Evolutionary conservation across 2,888 invertebrate genomes (phyloP).

Genomic region (Acanthococcus lagerstroemiae): DNA sequence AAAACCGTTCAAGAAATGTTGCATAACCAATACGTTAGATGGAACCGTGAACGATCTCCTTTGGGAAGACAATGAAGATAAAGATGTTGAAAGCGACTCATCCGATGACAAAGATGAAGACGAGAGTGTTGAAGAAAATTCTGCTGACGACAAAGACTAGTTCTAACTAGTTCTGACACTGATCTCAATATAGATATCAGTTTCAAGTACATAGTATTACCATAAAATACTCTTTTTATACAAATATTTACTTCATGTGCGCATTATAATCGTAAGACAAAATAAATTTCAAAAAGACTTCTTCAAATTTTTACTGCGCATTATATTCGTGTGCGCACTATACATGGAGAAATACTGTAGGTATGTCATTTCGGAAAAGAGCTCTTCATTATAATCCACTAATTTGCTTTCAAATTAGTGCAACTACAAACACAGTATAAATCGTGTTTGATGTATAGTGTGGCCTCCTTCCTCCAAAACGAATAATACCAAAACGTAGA

Average conservation of each 20-base stretch:
- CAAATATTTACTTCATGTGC: not conserved
- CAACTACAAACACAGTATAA: no score
- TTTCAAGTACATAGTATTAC: not conserved
- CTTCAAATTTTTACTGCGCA: not conserved
- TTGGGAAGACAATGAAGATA: not conserved
- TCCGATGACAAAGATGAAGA: not conserved
- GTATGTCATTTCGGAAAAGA: no score
- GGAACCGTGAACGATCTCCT: not conserved
- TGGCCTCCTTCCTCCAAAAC: no score
- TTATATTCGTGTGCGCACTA: not conserved
- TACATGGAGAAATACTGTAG: not conserved
- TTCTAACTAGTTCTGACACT: not conserved
- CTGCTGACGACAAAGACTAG: not conserved
- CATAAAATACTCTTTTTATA: not conserved
- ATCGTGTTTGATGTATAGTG: no score
- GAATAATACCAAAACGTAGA: no score
- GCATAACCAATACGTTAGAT: no score
- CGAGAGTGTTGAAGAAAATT: no score
- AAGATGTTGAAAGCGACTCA: not conserved
- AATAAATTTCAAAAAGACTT: not conserved
- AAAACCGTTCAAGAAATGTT: no score
- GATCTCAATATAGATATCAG: not conserved
- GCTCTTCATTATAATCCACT: no score
- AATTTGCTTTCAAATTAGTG: no score
- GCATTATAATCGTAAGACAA: not conserved